A percentile compares a stretch with the other conserved stretches of the same genome.
phyloP scores from a whole-genome alignment of 2,113 vertebrate genomes.

The Rhadina sibilatrix region DNA sequence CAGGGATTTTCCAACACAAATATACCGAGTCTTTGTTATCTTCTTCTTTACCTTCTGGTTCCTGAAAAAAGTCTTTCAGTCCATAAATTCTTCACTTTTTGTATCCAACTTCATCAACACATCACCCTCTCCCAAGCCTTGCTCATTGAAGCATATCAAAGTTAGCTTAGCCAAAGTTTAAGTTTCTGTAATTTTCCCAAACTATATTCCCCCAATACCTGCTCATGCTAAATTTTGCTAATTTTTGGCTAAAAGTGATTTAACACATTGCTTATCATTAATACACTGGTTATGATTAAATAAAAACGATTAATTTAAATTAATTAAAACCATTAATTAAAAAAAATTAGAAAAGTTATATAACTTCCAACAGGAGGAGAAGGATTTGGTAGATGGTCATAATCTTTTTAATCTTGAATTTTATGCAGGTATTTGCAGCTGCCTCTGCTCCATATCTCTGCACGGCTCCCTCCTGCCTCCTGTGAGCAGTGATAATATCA shows the following conservation, averaged over 20 bases:
- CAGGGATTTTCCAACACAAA: not conserved
- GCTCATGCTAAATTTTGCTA: not conserved
- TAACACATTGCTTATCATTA: not conserved
- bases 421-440: not conserved
- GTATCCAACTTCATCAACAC: not conserved
- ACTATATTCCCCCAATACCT: not conserved
- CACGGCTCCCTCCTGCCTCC: not conserved
- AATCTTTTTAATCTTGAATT: not conserved
- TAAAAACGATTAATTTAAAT: not conserved
- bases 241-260: not conserved
- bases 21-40: not conserved
- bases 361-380: not conserved
- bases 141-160: not conserved
- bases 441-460: not conserved
- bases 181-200: not conserved
- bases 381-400: too few relatives aligned
- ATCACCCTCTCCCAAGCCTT: not conserved
- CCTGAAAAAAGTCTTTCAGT: not conserved
- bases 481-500: not conserved
- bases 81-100: not conserved
- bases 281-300: not conserved
- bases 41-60: not conserved
- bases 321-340: not conserved
- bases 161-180: not conserved
- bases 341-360: not conserved